Evolutionary conservation across 1,140 invertebrate species (phyloP), one percentile per base, ranked within the genome.

Genomic region (Aphaenogaster ashmeadi): DNA sequence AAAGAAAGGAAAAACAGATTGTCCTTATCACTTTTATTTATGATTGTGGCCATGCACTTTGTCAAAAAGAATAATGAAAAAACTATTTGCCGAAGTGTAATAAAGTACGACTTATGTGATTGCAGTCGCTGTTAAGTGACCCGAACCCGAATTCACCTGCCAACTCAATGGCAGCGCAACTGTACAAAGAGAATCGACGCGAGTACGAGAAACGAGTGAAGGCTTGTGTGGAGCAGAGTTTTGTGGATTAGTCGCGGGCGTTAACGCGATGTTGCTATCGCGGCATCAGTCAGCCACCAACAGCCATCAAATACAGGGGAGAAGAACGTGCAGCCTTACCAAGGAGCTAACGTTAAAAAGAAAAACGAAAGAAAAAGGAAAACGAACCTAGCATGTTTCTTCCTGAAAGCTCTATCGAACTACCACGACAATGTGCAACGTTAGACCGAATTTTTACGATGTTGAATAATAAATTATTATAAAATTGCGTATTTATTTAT

Each of bases 151-250:
- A 99, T 96, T 99, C 98, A 94, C 98, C 98, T 93, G 98, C 98
- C 88, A 99, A 99, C 95, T 99, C 98, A 90, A 98, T 99, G 97
- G 98, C 98, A 94, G 98, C 98, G 89, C 98, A 99, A 96, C 97
- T 99, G 92, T 99, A 99, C 96, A 98, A 98, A 97, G 98, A 99
- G 96, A 99, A 99, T 95, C 97, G 98, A 94, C 97, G 98, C 93
- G 98, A 99, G 96, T 99, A 99, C 96, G 98, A 99, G 96, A 99
- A 99, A 96, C 97, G 98, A 96, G 98, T 99, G 93, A 99, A 99
- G 96, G 98, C 98, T 94, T 99, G 98, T 96, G 98, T 99, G 94
- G 98, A 99, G 97, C 98, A 99, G 96, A 98, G 98, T 96, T 99
- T 98, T 97, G 98, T 98, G 96, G 98, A 98, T 97, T 99, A 98